A percentile compares a stretch with the other conserved stretches of the same genome.
phyloP scores from a whole-genome alignment of 2,888 invertebrate species.

The Thyatira batis region DNA sequence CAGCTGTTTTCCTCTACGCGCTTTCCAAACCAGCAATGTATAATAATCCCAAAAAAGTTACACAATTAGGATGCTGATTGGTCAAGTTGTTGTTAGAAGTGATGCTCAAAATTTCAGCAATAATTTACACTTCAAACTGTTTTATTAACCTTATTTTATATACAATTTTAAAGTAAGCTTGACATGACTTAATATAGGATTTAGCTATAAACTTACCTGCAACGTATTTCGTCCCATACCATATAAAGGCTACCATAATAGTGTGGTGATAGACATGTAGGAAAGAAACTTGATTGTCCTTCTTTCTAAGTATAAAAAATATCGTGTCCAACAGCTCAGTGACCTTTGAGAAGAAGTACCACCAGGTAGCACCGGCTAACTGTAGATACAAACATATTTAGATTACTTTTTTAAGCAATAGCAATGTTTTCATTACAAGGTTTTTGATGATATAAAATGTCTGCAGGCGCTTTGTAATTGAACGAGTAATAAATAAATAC shows the following conservation, averaged over 20 bases:
- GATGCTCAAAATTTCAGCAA: no score
- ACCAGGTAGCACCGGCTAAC: conserved; percentile 62
- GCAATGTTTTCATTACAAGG: background rate
- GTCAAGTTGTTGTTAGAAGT: no score
- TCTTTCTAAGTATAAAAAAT: conserved; percentile 92
- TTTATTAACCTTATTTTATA: no score
- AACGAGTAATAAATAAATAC: no score
- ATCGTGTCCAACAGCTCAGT: conserved; percentile 89
- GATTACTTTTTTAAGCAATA: background rate
- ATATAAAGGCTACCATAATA: conserved; percentile 77
- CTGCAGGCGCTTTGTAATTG: background rate
- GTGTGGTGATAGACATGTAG: conserved; percentile 94
- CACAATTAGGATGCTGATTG: no score
- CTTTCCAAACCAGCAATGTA: no score
- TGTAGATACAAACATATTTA: background rate
- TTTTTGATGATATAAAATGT: background rate
- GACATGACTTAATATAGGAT: no score
- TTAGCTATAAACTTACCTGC: no score
- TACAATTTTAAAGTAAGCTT: no score
- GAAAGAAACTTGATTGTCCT: conserved; percentile 88
- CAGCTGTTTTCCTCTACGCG: no score
- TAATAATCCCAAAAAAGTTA: no score
- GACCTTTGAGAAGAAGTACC: conserved; percentile 88
- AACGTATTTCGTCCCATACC: conserved; percentile 23
- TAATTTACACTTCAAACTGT: no score